A percentile compares a stretch with the other conserved stretches of the same genome.
Evolutionary conservation across 2,797 vertebrate genomes (phyloP).

Genomic region (Cottoperca gobio): DNA sequence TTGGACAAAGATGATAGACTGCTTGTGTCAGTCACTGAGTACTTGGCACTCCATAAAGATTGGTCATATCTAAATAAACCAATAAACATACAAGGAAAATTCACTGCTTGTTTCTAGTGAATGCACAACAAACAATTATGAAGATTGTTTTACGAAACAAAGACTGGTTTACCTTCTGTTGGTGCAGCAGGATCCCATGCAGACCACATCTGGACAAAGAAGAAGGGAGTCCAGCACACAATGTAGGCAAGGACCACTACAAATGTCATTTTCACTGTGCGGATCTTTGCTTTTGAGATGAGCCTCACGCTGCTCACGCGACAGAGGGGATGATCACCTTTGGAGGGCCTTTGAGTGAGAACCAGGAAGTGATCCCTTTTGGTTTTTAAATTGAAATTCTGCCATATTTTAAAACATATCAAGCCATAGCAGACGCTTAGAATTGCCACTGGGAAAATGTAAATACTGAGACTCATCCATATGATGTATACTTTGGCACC

Average conservation of each 20-base stretch:
- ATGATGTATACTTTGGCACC: conserved; percentile 96
- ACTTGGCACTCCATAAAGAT: background rate
- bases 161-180: conserved; percentile 89
- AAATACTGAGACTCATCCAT: conserved; percentile 96
- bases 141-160: too few species aligned
- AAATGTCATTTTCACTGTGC: conserved; percentile 98
- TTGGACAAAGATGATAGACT: background rate
- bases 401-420: conserved; percentile 98
- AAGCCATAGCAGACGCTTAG: conserved; percentile 93
- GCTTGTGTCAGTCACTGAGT: background rate
- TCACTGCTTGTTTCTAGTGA: background rate
- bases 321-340: conserved; percentile 78
- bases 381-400: conserved; percentile 94
- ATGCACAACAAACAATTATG: background rate
- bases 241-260: conserved; percentile 96
- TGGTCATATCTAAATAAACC: background rate
- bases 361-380: conserved; percentile 78
- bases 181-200: conserved; percentile 95
- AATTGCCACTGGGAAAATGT: conserved; percentile 93
- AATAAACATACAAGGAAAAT: background rate
- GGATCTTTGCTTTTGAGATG: conserved; percentile 97
- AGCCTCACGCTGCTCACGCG: conserved; percentile 96
- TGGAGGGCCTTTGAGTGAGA: conserved; percentile 70
- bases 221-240: conserved; percentile 98
- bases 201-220: conserved; percentile 99